These are phyloP conservation scores for Pristionchus fissidentatus DNA, from an alignment of 2,888 invertebrate species.

Conservation along the genomic window DNA sequence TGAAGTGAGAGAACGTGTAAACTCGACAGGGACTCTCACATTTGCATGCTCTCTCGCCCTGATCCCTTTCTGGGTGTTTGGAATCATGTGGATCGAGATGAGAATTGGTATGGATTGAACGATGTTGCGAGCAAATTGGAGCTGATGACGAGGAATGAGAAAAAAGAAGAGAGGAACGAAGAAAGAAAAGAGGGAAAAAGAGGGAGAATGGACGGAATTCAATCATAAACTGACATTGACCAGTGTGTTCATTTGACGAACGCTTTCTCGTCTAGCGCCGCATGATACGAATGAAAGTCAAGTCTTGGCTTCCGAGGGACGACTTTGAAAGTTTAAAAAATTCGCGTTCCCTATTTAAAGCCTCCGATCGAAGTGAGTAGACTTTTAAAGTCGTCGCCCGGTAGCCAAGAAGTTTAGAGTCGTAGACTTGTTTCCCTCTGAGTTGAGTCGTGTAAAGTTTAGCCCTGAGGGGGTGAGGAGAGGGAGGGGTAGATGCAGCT, in stretches of 20 bases:
- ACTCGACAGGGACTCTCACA: too few relatives aligned
- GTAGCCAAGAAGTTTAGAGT: too few relatives aligned
- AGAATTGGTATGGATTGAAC: not conserved
- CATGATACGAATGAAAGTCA: not conserved
- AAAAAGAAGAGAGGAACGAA: constrained; percentile 3
- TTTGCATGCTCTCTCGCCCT: too few relatives aligned
- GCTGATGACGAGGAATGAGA: not conserved
- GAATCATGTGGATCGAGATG: not conserved
- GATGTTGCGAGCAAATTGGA: not conserved
- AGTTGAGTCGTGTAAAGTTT: too few relatives aligned
- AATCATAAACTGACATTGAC: constrained; percentile 19
- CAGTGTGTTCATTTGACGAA: constrained; percentile 14
- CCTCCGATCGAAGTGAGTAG: too few relatives aligned
- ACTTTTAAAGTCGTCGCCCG: too few relatives aligned
- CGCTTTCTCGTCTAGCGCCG: constrained; percentile 2
- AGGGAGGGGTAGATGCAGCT: too few relatives aligned
- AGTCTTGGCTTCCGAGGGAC: not conserved
- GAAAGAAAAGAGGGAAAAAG: not conserved
- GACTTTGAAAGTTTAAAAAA: too few relatives aligned
- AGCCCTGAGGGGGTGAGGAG: too few relatives aligned
- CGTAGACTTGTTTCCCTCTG: too few relatives aligned
- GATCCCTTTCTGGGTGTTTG: not conserved
- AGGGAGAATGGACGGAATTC: not conserved
- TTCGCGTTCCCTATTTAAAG: too few relatives aligned
- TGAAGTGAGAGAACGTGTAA: too few relatives aligned